Conservation (phyloP, 2,113 vertebrate genomes). For the Chroicocephalus ridibundus region DNA sequence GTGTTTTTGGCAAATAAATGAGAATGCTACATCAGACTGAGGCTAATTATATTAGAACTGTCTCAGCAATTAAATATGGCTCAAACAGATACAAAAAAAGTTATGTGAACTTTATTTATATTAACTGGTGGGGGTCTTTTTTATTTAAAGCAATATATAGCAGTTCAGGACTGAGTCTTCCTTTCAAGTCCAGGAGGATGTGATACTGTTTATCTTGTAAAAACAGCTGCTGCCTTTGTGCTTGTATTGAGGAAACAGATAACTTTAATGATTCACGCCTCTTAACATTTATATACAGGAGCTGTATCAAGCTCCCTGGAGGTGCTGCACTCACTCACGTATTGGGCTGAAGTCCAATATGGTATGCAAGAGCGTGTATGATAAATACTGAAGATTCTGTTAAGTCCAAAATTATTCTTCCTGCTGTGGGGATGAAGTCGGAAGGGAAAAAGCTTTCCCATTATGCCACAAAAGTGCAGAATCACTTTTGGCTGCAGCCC, state of each 20-base stretch:
- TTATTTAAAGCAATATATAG: not conserved
- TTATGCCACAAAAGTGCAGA: not conserved
- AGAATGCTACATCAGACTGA: not conserved
- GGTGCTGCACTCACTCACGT: not conserved
- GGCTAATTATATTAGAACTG: not conserved
- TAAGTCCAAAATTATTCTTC: not conserved
- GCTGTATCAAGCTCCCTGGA: not conserved
- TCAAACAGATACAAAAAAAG: not conserved
- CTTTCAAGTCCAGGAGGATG: not conserved
- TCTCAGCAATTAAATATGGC: not conserved
- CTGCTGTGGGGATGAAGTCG: not conserved
- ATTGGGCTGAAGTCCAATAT: not conserved
- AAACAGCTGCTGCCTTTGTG: constrained; percentile 7
- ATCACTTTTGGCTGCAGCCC: not conserved
- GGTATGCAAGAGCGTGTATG: not conserved
- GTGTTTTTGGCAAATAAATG: not conserved
- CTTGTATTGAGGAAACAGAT: not conserved
- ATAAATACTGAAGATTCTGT: not conserved
- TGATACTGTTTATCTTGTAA: not conserved
- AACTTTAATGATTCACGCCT: not conserved
- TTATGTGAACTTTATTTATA: not conserved
- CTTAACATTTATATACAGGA: not conserved
- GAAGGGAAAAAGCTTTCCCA: not conserved
- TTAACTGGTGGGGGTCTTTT: not conserved
- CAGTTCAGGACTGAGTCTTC: not conserved